Evolutionary conservation across 2,113 vertebrate genomes (phyloP).

Genomic region (Brachirus orientalis): DNA sequence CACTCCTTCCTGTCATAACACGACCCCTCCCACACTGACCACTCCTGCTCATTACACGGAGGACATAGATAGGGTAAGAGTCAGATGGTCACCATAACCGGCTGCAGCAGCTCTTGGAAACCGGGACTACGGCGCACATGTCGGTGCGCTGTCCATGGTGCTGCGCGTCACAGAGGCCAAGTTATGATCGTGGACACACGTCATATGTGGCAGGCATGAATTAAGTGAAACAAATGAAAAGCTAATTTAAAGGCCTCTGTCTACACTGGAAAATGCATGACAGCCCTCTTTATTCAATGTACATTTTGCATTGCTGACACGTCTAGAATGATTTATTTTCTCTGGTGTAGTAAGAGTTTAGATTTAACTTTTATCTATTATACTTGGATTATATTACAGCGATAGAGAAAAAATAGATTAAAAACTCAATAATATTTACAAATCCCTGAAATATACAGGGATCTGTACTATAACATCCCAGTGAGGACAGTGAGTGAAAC

Average conservation of each 20-base stretch:
- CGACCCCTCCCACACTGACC: slow-evolving; percentile 61
- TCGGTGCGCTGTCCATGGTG: slow-evolving; percentile 68
- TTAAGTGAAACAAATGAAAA: background rate
- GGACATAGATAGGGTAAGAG: background rate
- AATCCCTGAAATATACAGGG: too few species aligned
- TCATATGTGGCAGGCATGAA: background rate
- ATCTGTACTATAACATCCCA: too few species aligned
- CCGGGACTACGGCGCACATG: slow-evolving; percentile 1
- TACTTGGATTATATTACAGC: too few species aligned
- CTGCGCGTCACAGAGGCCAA: slow-evolving; percentile 12
- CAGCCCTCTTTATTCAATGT: background rate
- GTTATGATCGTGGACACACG: background rate
- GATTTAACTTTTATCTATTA: background rate
- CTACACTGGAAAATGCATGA: background rate
- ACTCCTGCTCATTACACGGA: slow-evolving; percentile 49
- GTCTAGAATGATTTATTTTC: background rate
- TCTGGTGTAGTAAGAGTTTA: background rate
- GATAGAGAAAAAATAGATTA: too few species aligned
- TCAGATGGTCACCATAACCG: slow-evolving; percentile 7
- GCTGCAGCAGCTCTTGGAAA: background rate
- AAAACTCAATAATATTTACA: too few species aligned
- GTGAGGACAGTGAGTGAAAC: too few species aligned
- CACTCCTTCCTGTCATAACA: background rate
- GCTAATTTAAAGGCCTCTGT: background rate
- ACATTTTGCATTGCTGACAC: background rate